Evolutionary conservation across 2,797 vertebrate genomes (phyloP).

Genomic region (Apogon talboti): DNA sequence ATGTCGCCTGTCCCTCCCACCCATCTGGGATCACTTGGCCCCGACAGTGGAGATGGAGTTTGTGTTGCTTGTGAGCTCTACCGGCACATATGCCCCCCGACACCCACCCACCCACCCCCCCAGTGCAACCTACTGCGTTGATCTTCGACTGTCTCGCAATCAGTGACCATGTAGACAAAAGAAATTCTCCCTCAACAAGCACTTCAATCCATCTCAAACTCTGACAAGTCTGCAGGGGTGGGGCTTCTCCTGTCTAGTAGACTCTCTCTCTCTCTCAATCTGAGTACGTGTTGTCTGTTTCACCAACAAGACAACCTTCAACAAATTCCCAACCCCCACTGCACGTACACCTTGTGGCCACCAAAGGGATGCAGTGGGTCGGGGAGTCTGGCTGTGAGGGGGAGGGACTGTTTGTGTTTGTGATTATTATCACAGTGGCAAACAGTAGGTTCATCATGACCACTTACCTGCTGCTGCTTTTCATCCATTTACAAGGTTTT

Average conservation of each 20-base stretch:
- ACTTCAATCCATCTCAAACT: constrained; percentile 34
- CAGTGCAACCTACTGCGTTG: constrained; percentile 42
- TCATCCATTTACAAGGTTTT: constrained; percentile 1
- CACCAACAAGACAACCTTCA: constrained; percentile 5
- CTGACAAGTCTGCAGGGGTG: constrained; percentile 38
- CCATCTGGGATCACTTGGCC: constrained; percentile 68
- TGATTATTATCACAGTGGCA: constrained; percentile 25
- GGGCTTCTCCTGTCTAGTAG: constrained; percentile 9
- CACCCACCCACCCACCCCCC: constrained; percentile 28
- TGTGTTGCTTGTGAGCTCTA: constrained; percentile 41
- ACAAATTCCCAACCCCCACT: constrained; percentile 5
- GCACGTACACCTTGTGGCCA: constrained; percentile 25
- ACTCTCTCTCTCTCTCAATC: constrained; percentile 38
- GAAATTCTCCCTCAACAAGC: constrained; percentile 20
- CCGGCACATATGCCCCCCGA: constrained; percentile 68
- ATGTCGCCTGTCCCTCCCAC: constrained; percentile 54
- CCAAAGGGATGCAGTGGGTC: constrained; percentile 11
- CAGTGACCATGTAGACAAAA: constrained; percentile 55
- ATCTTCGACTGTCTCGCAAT: constrained; percentile 61
- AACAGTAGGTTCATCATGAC: constrained; percentile 22
- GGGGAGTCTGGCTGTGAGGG: too few species aligned
- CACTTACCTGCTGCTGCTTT: constrained; percentile 3
- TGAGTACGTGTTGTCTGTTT: constrained; percentile 30
- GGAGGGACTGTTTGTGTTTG: constrained; percentile 5
- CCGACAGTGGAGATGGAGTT: constrained; percentile 33